These are phyloP conservation scores for Zaprionus inermis DNA, from an alignment of 1,140 invertebrate genomes.

Conservation along the genomic window DNA sequence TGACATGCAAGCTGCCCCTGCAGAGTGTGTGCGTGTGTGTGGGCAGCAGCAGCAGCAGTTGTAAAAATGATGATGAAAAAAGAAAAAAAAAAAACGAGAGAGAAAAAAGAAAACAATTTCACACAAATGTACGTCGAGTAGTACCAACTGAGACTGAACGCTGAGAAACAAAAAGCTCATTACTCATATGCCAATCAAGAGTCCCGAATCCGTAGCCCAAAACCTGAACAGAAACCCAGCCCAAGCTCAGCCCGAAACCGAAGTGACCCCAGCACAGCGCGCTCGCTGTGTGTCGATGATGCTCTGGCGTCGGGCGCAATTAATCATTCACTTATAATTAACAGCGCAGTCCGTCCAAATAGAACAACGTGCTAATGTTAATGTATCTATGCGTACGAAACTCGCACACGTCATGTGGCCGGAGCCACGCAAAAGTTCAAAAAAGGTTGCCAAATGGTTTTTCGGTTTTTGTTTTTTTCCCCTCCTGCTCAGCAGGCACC, in stretches of 20 bases:
- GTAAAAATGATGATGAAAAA: conserved; percentile 32
- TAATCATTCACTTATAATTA: conserved; percentile 81
- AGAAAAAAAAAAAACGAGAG: conserved; percentile 15
- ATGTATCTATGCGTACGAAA: conserved; percentile 55
- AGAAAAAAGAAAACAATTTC: conserved; percentile 65
- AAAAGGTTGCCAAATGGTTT: conserved; percentile 74
- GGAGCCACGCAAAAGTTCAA: conserved; percentile 51
- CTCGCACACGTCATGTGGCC: conserved; percentile 41
- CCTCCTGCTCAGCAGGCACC: not conserved
- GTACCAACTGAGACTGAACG: conserved; percentile 17
- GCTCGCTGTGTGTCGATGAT: conserved; percentile 39
- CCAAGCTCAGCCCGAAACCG: not conserved
- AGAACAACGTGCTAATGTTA: conserved; percentile 74
- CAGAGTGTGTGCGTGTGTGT: conserved; percentile 46
- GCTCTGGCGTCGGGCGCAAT: conserved; percentile 63
- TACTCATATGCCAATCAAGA: conserved; percentile 81
- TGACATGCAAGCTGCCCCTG: conserved; percentile 74
- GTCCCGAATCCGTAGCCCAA: conserved; percentile 8
- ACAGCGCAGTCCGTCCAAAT: conserved; percentile 68
- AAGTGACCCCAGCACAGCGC: conserved; percentile 28
- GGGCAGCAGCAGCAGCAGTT: conserved; percentile 56
- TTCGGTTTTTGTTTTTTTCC: conserved; percentile 36
- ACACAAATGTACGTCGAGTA: conserved; percentile 60
- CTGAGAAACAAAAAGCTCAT: conserved; percentile 79
- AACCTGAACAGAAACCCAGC: not conserved